These are phyloP conservation scores for Pollenia amentaria DNA, from an alignment of 2,888 invertebrate species.

Conservation along the genomic window DNA sequence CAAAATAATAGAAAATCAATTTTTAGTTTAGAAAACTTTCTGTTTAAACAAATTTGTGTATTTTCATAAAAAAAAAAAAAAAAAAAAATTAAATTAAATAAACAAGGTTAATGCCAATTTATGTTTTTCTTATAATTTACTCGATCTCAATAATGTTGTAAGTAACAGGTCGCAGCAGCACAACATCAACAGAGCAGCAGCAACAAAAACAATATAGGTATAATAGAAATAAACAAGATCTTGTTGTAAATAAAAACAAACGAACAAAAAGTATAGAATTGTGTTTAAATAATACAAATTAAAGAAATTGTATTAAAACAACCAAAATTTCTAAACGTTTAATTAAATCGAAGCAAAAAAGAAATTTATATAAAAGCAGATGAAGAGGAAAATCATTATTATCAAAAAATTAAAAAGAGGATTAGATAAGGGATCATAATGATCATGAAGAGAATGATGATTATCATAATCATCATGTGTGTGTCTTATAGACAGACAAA, in stretches of 20 bases:
- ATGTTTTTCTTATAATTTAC: slow-evolving; percentile 28
- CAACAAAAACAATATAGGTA: slow-evolving; percentile 51
- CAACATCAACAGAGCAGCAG: slow-evolving; percentile 1
- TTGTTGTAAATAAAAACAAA: slow-evolving; percentile 48
- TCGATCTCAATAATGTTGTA: slow-evolving; percentile 33
- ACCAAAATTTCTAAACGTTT: background rate
- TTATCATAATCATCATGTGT: slow-evolving; percentile 17
- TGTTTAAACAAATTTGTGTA: background rate
- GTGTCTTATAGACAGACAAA: slow-evolving; percentile 49
- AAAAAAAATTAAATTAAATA: slow-evolving; percentile 17
- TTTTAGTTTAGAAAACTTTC: slow-evolving; percentile 23
- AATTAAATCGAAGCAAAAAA: slow-evolving; percentile 2
- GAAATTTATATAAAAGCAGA: background rate
- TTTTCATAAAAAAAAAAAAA: slow-evolving; percentile 16
- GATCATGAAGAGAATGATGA: background rate
- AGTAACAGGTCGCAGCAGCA: slow-evolving; percentile 14
- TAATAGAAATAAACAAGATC: slow-evolving; percentile 54
- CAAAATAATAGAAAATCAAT: background rate
- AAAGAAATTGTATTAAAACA: background rate
- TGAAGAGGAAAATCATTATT: slow-evolving; percentile 4
- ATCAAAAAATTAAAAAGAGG: background rate
- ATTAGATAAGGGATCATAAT: background rate
- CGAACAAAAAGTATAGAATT: slow-evolving; percentile 14
- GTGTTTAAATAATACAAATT: slow-evolving; percentile 23
- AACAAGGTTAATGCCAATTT: slow-evolving; percentile 69